Evolutionary conservation across 2,113 vertebrate species (phyloP), one percentile per base, ranked within the genome.

Genomic region (Syngnathoides biaculeatus): DNA sequence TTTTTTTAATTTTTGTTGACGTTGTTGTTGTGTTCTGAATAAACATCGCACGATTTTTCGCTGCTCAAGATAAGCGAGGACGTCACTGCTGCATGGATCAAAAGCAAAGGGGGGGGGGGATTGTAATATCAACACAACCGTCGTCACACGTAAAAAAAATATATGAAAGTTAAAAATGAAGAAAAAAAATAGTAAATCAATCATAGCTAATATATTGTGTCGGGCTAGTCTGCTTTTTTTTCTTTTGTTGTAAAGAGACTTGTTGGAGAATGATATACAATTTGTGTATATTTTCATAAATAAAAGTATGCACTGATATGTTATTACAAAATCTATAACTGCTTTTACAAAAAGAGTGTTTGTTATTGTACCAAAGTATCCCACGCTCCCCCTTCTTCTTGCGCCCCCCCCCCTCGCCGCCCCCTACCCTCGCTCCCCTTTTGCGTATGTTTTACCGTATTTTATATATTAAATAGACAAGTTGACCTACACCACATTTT

Each of bases 241-340:
- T 62, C 43, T 93, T 92, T 90, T 92, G 91, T 92, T 91, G 92
- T 94, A 92, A 86, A 90, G 84, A 90, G 83, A 75, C 30, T 77
- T 91, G 85, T 93, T 92, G 87, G 93, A 94, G 92, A 93, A 94
- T 94, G 94, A 94, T 93, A 95, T 94, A 93, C 93, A 94, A 89
- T 92, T 92, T 93, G 93, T 96, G 94, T 95, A 95, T 95, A 95
- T 95, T 95, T 95, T 96, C 94, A 92, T 95, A 94, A 93, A 91
- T 93, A 62, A 95, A 94, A 94, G 93, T 95, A 94, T 94, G 94
- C 94, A 95, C 94, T 95, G 93, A 95, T 90, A 94, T 95, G 94
- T 94, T 94, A 92, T 91, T 95, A 93, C 90, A 93, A 93, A 93
- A 91, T 94, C 92, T 94, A 92, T 94, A 93, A 93, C 93, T 94